These are phyloP conservation scores for Parnassius smintheus DNA, from an alignment of 2,888 invertebrate species.

Conservation along the genomic window DNA sequence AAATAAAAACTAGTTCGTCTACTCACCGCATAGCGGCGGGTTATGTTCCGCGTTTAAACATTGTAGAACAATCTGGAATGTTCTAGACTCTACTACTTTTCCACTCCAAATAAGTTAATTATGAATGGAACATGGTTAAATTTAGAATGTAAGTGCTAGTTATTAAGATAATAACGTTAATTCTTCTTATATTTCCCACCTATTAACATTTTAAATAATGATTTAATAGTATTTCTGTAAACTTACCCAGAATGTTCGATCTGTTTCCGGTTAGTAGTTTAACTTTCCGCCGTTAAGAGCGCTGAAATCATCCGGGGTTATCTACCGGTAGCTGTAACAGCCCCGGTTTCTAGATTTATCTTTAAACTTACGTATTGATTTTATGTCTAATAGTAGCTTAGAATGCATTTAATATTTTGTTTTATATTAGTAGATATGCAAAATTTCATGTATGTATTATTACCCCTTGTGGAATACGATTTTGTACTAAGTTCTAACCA, in stretches of 20 bases:
- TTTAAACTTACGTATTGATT: slow-evolving; percentile 23
- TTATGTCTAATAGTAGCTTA: not conserved
- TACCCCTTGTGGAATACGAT: too few relatives aligned
- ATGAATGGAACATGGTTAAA: slow-evolving; percentile 34
- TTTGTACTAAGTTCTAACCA: too few relatives aligned
- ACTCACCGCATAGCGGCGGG: slow-evolving; percentile 42
- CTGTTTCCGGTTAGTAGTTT: slow-evolving; percentile 51
- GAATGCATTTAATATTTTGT: not conserved
- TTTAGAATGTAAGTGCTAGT: not conserved
- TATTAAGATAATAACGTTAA: not conserved
- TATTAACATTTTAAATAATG: not conserved
- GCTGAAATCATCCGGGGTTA: slow-evolving; percentile 51
- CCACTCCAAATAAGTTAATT: slow-evolving; percentile 29
- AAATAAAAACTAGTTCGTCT: slow-evolving; percentile 35
- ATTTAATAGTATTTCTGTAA: not conserved
- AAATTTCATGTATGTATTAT: too few relatives aligned
- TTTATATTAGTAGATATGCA: not conserved
- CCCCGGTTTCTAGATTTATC: slow-evolving; percentile 30
- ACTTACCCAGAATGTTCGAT: slow-evolving; percentile 60
- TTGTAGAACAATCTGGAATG: slow-evolving; percentile 42
- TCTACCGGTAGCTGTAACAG: slow-evolving; percentile 26
- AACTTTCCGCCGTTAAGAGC: slow-evolving; percentile 45
- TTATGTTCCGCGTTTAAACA: slow-evolving; percentile 22
- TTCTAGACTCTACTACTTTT: slow-evolving; percentile 59
- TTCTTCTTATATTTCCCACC: not conserved